A percentile compares a stretch with the other conserved stretches of the same genome.
These are phyloP conservation scores for Bubalus kerabau DNA, from an alignment of 2,113 vertebrate species.

Conservation along the genomic window DNA sequence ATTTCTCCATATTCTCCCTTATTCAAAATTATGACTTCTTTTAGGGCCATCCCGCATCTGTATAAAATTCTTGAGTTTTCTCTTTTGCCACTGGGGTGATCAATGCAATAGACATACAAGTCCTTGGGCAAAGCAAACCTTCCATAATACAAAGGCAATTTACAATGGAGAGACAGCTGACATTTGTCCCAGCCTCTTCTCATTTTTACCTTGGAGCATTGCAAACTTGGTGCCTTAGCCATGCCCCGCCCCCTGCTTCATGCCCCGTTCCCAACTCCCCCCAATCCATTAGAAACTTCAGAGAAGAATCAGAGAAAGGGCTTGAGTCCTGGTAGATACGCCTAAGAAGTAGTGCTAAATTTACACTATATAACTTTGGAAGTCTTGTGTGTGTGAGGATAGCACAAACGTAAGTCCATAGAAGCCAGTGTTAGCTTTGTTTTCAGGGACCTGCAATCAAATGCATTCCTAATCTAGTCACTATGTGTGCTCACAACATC, in stretches of 20 bases:
- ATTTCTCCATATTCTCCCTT: background rate
- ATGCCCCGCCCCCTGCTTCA: too few relatives aligned
- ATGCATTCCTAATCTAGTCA: background rate
- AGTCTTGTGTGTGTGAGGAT: background rate
- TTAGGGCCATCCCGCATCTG: background rate
- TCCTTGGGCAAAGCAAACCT: background rate
- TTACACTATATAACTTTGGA: too few relatives aligned
- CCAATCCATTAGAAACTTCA: background rate
- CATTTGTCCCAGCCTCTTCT: background rate
- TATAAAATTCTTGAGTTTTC: background rate
- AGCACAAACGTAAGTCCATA: background rate
- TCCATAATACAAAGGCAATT: background rate
- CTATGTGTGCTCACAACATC: background rate
- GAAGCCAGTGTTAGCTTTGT: background rate
- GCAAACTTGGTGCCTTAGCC: too few relatives aligned
- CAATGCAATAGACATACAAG: background rate
- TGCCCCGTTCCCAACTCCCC: rapidly evolving
- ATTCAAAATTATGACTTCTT: background rate
- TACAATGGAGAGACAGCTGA: background rate
- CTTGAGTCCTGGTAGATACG: background rate
- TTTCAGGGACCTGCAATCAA: background rate
- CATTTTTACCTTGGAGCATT: background rate
- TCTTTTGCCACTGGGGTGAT: background rate
- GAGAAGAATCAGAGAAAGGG: background rate
- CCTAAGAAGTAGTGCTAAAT: background rate